Evolutionary conservation across 35 echinoderm and acorn worm genomes (phyloP).

Genomic region (Apostichopus parvimensis): DNA sequence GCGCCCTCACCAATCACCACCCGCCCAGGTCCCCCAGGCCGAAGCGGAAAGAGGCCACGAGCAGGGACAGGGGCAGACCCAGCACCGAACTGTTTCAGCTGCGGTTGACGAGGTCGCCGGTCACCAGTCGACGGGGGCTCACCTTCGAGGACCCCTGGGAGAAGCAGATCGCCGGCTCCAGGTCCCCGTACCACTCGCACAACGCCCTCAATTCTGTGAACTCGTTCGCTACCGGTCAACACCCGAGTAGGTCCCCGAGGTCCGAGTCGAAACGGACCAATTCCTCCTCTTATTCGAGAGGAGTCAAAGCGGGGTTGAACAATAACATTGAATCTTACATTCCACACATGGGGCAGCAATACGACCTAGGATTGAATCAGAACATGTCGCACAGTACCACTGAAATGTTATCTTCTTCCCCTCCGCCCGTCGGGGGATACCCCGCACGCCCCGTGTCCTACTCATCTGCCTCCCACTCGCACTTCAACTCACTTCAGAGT

Average conservation of each 20-base stretch:
- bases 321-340: constrained; percentile 64
- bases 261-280: constrained; percentile 7
- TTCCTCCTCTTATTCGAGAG: background rate
- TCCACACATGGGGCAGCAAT: constrained; percentile 38
- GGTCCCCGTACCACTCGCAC: background rate
- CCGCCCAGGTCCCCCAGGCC: constrained; percentile 14
- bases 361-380: constrained; percentile 52
- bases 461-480: background rate
- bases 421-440: background rate
- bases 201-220: constrained; percentile 22
- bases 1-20: constrained; percentile 33
- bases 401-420: constrained; percentile 16
- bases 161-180: background rate
- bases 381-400: constrained; percentile 76
- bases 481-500: constrained; percentile 44
- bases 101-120: constrained; percentile 12
- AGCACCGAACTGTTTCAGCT: constrained; percentile 29
- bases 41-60: background rate
- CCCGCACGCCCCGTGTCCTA: background rate
- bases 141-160: constrained; percentile 78
- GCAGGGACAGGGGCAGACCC: background rate
- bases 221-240: background rate
- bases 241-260: background rate
- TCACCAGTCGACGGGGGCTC: constrained; percentile 13
- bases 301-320: constrained; percentile 52